A percentile compares a stretch with the other conserved stretches of the same genome.
Conservation (phyloP, 2,888 invertebrate genomes). For the Agapostemon virescens region DNA sequence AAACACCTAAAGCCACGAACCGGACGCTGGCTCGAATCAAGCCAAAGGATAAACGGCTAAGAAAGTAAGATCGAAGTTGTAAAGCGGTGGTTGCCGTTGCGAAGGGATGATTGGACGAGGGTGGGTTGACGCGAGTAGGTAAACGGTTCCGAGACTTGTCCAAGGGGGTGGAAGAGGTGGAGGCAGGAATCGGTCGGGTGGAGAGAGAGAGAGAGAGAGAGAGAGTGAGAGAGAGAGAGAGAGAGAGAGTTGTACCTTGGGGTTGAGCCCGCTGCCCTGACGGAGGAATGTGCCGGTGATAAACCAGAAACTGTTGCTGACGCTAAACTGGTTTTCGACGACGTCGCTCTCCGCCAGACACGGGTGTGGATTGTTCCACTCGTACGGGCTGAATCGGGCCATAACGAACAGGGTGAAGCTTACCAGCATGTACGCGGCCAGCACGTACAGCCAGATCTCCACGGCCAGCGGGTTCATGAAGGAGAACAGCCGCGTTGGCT, state of each 20-base stretch:
- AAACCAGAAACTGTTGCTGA: constrained; percentile 96
- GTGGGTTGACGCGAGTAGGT: too few species aligned
- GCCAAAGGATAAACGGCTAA: too few species aligned
- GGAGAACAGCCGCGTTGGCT: constrained; percentile 93
- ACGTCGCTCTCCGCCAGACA: constrained; percentile 91
- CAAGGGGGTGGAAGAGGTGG: too few species aligned
- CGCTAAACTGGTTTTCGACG: constrained; percentile 97
- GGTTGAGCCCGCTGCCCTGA: constrained; percentile 91
- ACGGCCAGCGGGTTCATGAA: constrained; percentile 98
- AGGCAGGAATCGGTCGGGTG: neutral
- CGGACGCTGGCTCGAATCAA: too few species aligned
- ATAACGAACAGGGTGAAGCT: constrained; percentile 97
- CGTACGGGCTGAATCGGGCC: constrained; percentile 98
- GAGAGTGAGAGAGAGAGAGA: too few species aligned
- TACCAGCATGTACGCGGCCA: constrained; percentile 96
- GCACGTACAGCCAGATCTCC: constrained; percentile 97
- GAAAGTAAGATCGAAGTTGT: too few species aligned
- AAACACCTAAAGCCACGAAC: too few species aligned
- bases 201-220: too few species aligned
- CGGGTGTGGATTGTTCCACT: constrained; percentile 93
- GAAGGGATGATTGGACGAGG: too few species aligned
- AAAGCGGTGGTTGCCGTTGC: too few species aligned
- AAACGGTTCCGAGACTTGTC: too few species aligned
- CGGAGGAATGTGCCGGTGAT: constrained; percentile 93
- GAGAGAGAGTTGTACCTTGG: constrained; percentile 91